A percentile compares a stretch with the other conserved stretches of the same genome.
Conservation (phyloP, 2,797 vertebrate genomes). For the Ambastaia sidthimunki region DNA sequence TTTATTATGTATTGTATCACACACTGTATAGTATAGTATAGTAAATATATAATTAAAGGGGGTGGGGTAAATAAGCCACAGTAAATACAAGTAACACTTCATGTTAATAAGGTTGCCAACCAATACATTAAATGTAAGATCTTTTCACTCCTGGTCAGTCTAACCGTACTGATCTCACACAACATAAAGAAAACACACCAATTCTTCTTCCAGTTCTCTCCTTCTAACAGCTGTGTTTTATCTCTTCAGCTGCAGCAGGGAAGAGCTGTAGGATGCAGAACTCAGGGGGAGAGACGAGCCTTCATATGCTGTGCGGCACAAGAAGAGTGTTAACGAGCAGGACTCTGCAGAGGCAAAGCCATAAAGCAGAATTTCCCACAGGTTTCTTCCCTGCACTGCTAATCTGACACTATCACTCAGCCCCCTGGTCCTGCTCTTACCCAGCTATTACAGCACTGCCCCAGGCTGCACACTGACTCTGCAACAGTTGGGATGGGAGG, state of each 20-base stretch:
- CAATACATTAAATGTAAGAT: not conserved
- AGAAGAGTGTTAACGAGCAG: constrained; percentile 73
- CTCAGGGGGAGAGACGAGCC: constrained; percentile 62
- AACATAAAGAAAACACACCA: constrained; percentile 36
- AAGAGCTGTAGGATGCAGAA: constrained; percentile 66
- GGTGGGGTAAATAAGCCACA: not conserved
- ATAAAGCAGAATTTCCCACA: constrained; percentile 73
- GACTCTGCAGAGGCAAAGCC: constrained; percentile 64
- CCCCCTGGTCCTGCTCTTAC: constrained; percentile 11
- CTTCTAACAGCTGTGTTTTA: constrained; percentile 66
- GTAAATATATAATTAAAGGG: no score
- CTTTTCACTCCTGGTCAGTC: not conserved
- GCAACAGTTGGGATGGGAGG: constrained; percentile 24
- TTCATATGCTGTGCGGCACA: constrained; percentile 73
- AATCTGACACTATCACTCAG: constrained; percentile 64
- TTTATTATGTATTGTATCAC: no score
- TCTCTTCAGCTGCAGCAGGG: constrained; percentile 67
- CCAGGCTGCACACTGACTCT: constrained; percentile 14
- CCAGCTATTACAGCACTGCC: constrained; percentile 32
- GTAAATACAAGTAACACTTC: not conserved
- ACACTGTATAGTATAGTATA: no score
- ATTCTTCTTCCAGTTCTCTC: constrained; percentile 18
- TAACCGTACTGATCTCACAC: constrained; percentile 18
- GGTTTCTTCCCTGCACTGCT: constrained; percentile 64
- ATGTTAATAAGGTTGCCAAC: not conserved